These are phyloP conservation scores for Xylota sylvarum DNA, from an alignment of 2,888 invertebrate genomes.

Conservation along the genomic window DNA sequence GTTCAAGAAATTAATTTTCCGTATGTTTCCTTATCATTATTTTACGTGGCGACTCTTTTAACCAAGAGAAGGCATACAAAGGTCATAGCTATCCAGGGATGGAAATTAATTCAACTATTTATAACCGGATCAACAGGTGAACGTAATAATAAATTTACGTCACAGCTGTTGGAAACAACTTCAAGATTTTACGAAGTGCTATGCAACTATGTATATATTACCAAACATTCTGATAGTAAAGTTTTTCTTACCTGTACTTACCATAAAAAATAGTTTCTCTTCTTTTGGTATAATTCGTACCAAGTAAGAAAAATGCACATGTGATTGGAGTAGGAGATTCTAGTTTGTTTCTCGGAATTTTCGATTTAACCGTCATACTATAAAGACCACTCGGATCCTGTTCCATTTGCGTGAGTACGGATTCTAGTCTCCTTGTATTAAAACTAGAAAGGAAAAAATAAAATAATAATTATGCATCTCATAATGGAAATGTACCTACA, in stretches of 20 bases:
- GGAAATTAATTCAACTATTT: too few species aligned
- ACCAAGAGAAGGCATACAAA: too few species aligned
- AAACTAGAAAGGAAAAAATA: conserved; percentile 78
- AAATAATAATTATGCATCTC: neutral
- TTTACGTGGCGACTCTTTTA: too few species aligned
- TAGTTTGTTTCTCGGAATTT: conserved; percentile 84
- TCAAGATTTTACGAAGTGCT: neutral
- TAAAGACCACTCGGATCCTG: conserved; percentile 84
- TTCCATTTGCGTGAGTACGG: conserved; percentile 83
- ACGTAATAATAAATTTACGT: too few species aligned
- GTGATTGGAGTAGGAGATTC: conserved; percentile 85
- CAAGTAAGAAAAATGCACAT: conserved; percentile 84
- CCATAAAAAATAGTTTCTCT: conserved; percentile 85
- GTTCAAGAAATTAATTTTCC: too few species aligned
- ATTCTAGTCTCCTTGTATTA: conserved; percentile 83
- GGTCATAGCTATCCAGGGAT: too few species aligned
- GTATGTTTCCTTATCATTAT: too few species aligned
- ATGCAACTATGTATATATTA: neutral
- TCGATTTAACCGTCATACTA: conserved; percentile 84
- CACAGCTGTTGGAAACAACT: too few species aligned
- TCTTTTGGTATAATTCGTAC: conserved; percentile 85
- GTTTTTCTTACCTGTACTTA: conserved; percentile 83
- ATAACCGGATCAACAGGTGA: too few species aligned
- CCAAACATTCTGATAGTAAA: neutral
- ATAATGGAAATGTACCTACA: conserved; percentile 80